These are phyloP conservation scores for Lytechinus variegatus DNA, from an alignment of 35 echinoderm and acorn worm species.

Conservation along the genomic window DNA sequence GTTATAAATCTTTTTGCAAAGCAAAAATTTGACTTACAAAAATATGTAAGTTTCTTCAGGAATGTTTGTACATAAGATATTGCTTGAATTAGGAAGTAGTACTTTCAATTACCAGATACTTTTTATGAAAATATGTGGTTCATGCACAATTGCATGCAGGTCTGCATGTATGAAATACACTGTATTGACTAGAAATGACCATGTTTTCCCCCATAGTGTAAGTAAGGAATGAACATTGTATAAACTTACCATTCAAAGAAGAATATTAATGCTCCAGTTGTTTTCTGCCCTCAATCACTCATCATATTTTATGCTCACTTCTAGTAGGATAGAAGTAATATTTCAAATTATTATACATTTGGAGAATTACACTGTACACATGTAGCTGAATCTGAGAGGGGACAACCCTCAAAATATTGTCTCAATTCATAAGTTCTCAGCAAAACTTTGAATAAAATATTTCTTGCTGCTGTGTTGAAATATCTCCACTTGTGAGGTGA, in stretches of 20 bases:
- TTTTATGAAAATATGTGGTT: too few relatives aligned
- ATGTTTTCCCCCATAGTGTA: background rate
- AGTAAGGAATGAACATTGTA: background rate
- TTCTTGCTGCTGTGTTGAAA: background rate
- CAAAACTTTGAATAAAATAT: background rate
- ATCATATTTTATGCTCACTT: background rate
- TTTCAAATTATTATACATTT: background rate
- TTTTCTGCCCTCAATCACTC: background rate
- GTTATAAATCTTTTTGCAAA: too few relatives aligned
- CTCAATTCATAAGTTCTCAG: background rate
- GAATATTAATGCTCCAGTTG: background rate
- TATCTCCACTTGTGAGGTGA: background rate
- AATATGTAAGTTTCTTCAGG: too few relatives aligned
- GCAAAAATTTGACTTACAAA: too few relatives aligned
- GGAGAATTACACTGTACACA: too few relatives aligned
- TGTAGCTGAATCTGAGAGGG: too few relatives aligned
- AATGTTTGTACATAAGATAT: too few relatives aligned
- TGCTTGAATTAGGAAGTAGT: too few relatives aligned
- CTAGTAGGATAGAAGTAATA: background rate
- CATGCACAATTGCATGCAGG: too few relatives aligned
- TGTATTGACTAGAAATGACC: background rate
- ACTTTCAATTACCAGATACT: too few relatives aligned
- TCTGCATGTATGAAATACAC: background rate
- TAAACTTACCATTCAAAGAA: background rate
- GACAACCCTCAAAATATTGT: background rate